phyloP scores from a whole-genome alignment of 92 coral and sea anemone genomes.

The Phenganax stokvisi region DNA sequence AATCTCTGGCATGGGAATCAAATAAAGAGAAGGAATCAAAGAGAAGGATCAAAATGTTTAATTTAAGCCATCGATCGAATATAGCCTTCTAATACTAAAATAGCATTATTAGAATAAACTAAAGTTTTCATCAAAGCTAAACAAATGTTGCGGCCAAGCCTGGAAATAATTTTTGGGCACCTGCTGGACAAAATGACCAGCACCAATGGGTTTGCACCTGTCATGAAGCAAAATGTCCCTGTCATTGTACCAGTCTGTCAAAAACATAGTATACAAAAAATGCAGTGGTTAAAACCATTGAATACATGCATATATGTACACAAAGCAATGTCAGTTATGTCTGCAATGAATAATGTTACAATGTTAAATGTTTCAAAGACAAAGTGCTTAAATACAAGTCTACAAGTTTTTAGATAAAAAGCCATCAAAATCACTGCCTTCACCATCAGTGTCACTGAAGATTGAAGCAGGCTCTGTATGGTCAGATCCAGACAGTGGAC shows the following conservation, averaged over 20 bases:
- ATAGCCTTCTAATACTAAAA: too few relatives aligned
- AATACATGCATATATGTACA: background rate
- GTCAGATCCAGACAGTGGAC: background rate
- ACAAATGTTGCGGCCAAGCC: background rate
- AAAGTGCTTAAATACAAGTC: background rate
- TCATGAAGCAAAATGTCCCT: background rate
- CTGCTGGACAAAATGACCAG: background rate
- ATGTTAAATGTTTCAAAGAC: background rate
- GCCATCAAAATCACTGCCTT: slow-evolving; percentile 2
- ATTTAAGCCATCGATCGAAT: too few relatives aligned
- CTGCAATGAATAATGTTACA: too few relatives aligned
- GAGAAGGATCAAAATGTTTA: too few relatives aligned
- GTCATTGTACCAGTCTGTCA: background rate
- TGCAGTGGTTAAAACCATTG: background rate
- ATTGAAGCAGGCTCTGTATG: background rate
- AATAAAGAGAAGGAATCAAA: too few relatives aligned
- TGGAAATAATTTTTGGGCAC: background rate
- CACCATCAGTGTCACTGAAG: slow-evolving; percentile 11
- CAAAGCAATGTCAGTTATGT: background rate
- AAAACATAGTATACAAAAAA: background rate
- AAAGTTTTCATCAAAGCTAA: too few relatives aligned
- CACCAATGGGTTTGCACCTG: background rate
- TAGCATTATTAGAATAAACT: too few relatives aligned
- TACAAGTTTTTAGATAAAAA: background rate
- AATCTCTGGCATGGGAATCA: too few relatives aligned